Conservation (phyloP, 2,113 vertebrate genomes). For the Rhabdornis inornatus region DNA sequence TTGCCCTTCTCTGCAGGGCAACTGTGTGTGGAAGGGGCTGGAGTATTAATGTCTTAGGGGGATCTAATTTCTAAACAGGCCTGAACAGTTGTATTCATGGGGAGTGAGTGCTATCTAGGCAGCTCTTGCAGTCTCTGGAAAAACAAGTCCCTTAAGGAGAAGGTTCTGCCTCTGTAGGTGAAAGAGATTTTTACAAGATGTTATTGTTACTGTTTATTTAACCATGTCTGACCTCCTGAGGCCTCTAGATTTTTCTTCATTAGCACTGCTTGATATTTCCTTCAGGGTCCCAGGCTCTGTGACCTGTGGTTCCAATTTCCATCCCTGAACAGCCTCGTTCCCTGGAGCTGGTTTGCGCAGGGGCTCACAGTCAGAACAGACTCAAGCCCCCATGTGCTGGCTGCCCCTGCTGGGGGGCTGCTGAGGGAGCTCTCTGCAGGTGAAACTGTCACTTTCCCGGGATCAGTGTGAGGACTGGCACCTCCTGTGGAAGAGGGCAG, state of each 20-base stretch:
- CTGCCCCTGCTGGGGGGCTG: not conserved
- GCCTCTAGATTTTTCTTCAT: conserved; percentile 2
- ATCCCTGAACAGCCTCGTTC: not conserved
- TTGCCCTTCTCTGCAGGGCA: not conserved
- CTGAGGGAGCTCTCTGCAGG: not conserved
- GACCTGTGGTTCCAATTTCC: not conserved
- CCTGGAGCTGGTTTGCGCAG: fast-evolving
- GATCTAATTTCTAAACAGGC: not conserved
- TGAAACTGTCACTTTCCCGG: not conserved
- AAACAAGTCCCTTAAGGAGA: not conserved
- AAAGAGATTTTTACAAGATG: not conserved
- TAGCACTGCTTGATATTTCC: conserved; percentile 10
- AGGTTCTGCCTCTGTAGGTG: conserved; percentile 31
- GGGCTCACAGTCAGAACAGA: fast-evolving
- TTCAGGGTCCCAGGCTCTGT: not conserved
- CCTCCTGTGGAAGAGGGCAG: not conserved
- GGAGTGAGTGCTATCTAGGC: not conserved
- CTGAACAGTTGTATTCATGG: not conserved
- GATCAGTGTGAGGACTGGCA: not conserved
- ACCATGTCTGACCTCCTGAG: conserved; percentile 19
- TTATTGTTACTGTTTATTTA: conserved; percentile 1
- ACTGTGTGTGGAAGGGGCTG: not conserved
- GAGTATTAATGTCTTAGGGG: not conserved
- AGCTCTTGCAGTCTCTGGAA: not conserved
- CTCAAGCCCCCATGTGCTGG: not conserved